phyloP scores from a whole-genome alignment of 2,888 invertebrate species.

The Allygus modestus region DNA sequence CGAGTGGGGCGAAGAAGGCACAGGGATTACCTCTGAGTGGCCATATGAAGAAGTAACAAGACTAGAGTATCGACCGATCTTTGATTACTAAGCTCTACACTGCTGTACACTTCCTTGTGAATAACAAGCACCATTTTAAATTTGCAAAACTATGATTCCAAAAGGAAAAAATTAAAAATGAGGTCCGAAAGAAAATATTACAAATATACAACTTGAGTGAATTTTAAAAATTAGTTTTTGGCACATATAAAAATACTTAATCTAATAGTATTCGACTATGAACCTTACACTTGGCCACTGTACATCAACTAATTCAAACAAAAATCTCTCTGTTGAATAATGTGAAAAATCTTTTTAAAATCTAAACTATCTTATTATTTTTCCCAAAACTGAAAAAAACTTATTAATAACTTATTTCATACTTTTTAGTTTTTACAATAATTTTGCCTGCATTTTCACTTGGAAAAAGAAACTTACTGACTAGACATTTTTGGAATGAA shows the following conservation, averaged over 20 bases:
- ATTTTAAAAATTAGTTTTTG: not conserved
- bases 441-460: not conserved
- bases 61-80: conserved; percentile 58
- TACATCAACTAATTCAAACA: not conserved
- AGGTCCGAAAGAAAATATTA: not conserved
- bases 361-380: too few relatives aligned
- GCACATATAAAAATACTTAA: conserved; percentile 33
- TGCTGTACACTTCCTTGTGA: conserved; percentile 35
- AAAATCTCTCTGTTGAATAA: not conserved
- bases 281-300: not conserved
- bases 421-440: not conserved
- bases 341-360: too few relatives aligned
- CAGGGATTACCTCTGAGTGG: conserved; percentile 59
- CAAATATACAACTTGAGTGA: not conserved
- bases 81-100: conserved; percentile 60
- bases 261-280: conserved; percentile 7
- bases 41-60: conserved; percentile 64
- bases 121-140: conserved; percentile 34
- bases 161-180: not conserved
- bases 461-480: conserved; percentile 24
- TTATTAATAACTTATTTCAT: too few relatives aligned
- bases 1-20: conserved; percentile 59
- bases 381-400: too few relatives aligned
- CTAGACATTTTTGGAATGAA: conserved; percentile 36
- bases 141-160: not conserved